Evolutionary conservation across 2,888 invertebrate genomes (phyloP).

Genomic region (Tipula lateralis): DNA sequence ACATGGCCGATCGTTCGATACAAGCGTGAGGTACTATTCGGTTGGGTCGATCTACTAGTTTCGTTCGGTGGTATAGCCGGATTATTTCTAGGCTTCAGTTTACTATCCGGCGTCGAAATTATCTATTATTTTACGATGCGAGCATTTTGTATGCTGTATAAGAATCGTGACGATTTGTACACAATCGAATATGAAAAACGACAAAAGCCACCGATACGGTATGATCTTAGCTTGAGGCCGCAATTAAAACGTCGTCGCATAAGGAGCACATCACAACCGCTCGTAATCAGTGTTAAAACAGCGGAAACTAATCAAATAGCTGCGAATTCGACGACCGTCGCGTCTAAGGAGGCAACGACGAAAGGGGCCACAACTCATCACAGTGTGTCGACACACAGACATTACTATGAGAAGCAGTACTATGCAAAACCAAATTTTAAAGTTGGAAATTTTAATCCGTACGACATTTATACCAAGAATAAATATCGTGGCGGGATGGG

Average conservation of each 20-base stretch:
- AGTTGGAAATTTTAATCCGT: neutral
- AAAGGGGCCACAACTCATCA: neutral
- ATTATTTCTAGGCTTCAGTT: conserved; percentile 60
- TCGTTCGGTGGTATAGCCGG: conserved; percentile 55
- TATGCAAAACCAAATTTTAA: conserved; percentile 20
- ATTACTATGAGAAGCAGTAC: neutral
- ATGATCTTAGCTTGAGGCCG: neutral
- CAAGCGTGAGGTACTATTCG: conserved; percentile 74
- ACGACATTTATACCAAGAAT: neutral
- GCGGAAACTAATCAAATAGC: neutral
- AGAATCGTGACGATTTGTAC: conserved; percentile 38
- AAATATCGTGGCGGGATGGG: neutral
- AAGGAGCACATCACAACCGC: neutral
- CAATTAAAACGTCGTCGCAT: neutral
- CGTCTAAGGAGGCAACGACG: neutral
- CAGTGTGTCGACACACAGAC: neutral
- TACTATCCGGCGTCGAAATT: conserved; percentile 70
- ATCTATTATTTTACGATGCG: conserved; percentile 72
- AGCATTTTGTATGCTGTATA: conserved; percentile 50
- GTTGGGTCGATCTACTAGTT: conserved; percentile 74
- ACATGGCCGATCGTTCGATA: conserved; percentile 76
- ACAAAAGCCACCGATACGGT: neutral
- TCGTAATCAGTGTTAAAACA: neutral
- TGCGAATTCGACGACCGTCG: neutral
- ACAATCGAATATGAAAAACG: conserved; percentile 25